These are phyloP conservation scores for Pseudomugil tenellus DNA, from an alignment of 2,797 vertebrate species.

Conservation along the genomic window DNA sequence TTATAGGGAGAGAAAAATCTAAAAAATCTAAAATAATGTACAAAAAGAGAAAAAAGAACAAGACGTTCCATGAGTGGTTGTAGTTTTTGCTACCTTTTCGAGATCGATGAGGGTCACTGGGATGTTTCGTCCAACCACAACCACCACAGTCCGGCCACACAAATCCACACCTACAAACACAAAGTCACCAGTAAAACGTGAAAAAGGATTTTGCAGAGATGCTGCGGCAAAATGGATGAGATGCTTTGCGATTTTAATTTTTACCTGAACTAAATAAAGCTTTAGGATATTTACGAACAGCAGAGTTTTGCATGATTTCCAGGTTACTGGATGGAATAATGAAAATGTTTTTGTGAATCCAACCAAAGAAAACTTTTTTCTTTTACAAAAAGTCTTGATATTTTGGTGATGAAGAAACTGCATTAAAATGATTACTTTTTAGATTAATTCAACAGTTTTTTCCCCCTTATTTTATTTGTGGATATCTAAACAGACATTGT, in stretches of 20 bases:
- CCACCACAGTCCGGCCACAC: constrained; percentile 93
- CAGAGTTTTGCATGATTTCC: constrained; percentile 19
- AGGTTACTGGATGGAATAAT: not conserved
- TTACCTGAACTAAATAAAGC: constrained; percentile 18
- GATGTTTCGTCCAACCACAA: constrained; percentile 95
- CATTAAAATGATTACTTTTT: no score
- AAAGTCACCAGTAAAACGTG: no score
- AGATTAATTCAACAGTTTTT: no score
- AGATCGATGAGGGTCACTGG: constrained; percentile 93
- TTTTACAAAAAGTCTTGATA: no score
- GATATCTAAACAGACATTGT: no score
- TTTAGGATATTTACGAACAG: not conserved
- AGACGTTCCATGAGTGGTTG: no score
- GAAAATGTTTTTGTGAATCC: not conserved
- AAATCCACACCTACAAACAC: constrained; percentile 91
- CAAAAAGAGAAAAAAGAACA: no score
- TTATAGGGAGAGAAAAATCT: no score
- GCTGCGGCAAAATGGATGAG: not conserved
- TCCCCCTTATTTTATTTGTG: no score
- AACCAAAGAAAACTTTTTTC: no score
- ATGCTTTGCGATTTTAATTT: not conserved
- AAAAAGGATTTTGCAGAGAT: no score
- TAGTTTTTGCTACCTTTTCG: constrained; percentile 88
- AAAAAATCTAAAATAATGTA: no score
- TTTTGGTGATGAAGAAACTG: not conserved